Evolutionary conservation across 2,888 invertebrate genomes (phyloP).

Genomic region (Phorcus lineatus): DNA sequence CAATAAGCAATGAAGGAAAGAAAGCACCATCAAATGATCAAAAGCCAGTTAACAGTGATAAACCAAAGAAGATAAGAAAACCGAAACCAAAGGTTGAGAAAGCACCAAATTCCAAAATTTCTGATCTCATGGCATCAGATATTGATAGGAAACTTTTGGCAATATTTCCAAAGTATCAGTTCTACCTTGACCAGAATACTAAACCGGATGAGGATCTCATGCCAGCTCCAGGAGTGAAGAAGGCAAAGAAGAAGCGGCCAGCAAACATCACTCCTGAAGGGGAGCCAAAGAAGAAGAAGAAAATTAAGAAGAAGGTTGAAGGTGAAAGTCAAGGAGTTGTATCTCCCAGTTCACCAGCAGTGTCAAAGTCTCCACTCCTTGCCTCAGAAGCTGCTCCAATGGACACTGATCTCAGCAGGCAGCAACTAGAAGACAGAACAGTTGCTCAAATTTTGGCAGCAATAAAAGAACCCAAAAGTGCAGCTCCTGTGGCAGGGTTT

Average conservation of each 20-base stretch:
- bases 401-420: slow-evolving; percentile 1
- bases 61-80: not conserved
- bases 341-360: not conserved
- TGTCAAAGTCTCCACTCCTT: not conserved
- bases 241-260: not conserved
- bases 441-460: slow-evolving; percentile 18
- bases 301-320: slow-evolving; percentile 22
- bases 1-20: not conserved
- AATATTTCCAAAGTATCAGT: slow-evolving; percentile 23
- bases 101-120: slow-evolving; percentile 12
- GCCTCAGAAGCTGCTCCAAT: not conserved
- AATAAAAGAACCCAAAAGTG: not conserved
- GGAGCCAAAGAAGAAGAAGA: slow-evolving; percentile 28
- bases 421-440: not conserved
- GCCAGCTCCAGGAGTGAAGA: slow-evolving; percentile 22
- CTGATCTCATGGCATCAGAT: slow-evolving; percentile 25
- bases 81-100: slow-evolving; percentile 9
- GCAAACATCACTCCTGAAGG: not conserved
- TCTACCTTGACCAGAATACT: slow-evolving; percentile 13
- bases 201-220: slow-evolving; percentile 22
- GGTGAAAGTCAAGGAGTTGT: not conserved
- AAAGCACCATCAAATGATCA: not conserved
- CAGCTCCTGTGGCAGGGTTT: not conserved
- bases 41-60: not conserved
- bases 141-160: slow-evolving; percentile 15